Evolutionary conservation across 2,888 invertebrate genomes (phyloP).

Genomic region (Cancer borealis): DNA sequence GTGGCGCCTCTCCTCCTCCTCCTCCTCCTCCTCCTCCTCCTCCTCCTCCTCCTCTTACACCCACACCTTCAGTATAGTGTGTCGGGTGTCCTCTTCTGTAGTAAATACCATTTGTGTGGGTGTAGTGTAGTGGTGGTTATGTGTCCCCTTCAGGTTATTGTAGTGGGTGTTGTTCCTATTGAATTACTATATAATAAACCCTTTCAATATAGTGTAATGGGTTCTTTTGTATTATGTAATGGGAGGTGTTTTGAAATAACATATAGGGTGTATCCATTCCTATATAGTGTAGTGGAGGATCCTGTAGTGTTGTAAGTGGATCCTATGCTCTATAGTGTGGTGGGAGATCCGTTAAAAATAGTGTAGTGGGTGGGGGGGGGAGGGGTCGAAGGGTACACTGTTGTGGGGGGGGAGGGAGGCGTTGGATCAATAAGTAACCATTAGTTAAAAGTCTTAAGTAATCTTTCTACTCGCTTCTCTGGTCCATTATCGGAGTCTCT

Average conservation of each 20-base stretch:
- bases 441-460: constrained; percentile 61
- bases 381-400: neutral
- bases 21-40: neutral
- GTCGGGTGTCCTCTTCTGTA: neutral
- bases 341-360: neutral
- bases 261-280: neutral
- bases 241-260: neutral
- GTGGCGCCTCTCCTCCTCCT: neutral
- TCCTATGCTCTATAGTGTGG: neutral
- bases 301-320: no score
- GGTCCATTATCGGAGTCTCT: constrained; percentile 29
- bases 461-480: constrained; percentile 48
- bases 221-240: no score
- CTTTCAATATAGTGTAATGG: neutral
- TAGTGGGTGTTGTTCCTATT: no score
- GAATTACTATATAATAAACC: neutral
- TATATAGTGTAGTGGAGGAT: neutral
- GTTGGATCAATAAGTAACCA: constrained; percentile 54
- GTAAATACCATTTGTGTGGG: neutral
- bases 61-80: neutral
- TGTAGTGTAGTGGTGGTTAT: neutral
- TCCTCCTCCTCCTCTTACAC: neutral
- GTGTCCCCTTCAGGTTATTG: no score
- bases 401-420: neutral
- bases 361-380: neutral